Percentiles rank a stretch among this genome's conserved stretches.
phyloP scores from a whole-genome alignment of 2,888 invertebrate genomes.

The Melieria crassipennis region DNA sequence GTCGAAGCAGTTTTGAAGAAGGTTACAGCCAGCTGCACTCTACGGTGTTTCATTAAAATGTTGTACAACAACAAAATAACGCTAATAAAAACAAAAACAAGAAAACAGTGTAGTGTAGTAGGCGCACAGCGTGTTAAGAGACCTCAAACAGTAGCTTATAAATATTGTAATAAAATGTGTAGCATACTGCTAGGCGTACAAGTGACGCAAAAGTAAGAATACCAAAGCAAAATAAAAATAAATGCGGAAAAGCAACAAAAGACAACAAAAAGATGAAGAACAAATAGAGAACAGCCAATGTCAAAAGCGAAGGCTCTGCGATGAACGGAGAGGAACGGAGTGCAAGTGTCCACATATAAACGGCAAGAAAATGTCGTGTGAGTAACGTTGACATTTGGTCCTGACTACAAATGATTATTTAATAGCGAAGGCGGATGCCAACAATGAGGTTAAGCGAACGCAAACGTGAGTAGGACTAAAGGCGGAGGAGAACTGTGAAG shows the following conservation, averaged over 20 bases:
- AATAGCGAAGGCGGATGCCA: conserved; percentile 17
- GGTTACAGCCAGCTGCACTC: no score
- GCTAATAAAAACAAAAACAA: no score
- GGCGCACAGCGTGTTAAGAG: no score
- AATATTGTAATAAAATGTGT: not conserved
- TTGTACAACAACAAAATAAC: no score
- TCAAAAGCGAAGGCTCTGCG: not conserved
- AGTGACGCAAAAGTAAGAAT: not conserved
- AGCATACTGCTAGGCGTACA: conserved; percentile 21
- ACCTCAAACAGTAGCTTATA: no score
- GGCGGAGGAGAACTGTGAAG: no score
- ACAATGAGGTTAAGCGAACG: no score
- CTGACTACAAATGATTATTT: conserved; percentile 39
- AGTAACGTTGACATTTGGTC: conserved; percentile 41
- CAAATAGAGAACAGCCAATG: conserved; percentile 9
- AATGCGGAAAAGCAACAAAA: not conserved
- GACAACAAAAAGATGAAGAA: conserved; percentile 18
- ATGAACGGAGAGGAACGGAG: not conserved
- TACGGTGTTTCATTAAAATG: no score
- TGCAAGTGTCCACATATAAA: not conserved
- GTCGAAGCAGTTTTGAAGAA: no score
- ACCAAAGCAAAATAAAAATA: not conserved
- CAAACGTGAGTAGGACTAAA: no score
- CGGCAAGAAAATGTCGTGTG: conserved; percentile 6
- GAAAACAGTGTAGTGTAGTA: no score